Base-by-base conservation (phyloP, 2,113 vertebrate species). In the Nettapus auritus region DNA sequence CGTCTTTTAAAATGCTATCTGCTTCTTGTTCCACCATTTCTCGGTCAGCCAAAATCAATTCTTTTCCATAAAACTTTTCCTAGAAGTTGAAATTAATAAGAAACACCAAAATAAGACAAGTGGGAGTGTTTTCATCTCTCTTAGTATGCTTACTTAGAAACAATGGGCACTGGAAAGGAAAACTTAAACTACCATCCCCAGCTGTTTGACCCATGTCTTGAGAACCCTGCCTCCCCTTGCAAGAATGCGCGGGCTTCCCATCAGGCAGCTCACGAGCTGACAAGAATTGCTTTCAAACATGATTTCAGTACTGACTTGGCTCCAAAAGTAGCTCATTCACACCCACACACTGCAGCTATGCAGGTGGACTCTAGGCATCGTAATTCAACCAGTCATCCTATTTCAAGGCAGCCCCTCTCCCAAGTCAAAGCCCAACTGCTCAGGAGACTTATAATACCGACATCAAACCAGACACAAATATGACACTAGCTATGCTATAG, bases 41-140 rank as follows among this genome's bases (percentile, higher is more conserved):
- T 94, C 99, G 96, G 96, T 99, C 99, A 22, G 99, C 99, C 91
- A 99, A 96, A 89, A 99, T 98, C 96, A 99, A 86, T 96, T 99
- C 97, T 96, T 98, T 99, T 18, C 99, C 99, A 90, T 99, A 99
- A 94, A 98, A 99, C 69, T 99, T 98, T 96, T 99, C 99, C 99
- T 99, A 96, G n/a, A 91, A 91, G 91, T 90, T 71, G 55, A 95
- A 96, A 73, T 86, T 28, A 75, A 23, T 36, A 85, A 82, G 18
- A 85, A 96, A 82, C 22, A 94, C 34, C 70, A 90, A 94, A 90
- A 79, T 93, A 48, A 96, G 59, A 82, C 59, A 93, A 57, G 74
- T 76, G 6, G 17, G 28, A 78, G 40, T 29, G 19, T 8, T 48
- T 85, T 71, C 2, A 0, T 42, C 31, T 53, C 11, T 74, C 31